Evolutionary conservation across 1,140 invertebrate genomes (phyloP), one percentile per base, ranked within the genome.

Genomic region (Drosophila punjabiensis): DNA sequence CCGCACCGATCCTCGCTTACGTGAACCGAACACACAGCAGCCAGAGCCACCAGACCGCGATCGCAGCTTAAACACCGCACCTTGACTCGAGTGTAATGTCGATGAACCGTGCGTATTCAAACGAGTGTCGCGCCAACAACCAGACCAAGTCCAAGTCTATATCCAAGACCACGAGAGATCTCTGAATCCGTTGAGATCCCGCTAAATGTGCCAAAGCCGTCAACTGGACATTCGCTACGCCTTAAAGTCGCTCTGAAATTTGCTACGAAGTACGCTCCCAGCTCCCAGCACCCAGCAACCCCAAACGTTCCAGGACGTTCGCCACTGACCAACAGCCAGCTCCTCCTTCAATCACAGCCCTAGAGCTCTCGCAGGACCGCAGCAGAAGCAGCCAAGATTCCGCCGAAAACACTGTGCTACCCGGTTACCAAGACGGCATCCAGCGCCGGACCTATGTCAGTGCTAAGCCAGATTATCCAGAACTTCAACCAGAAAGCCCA

Each of bases 401-500:
- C 92, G 78, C 84, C 81, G 56, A 39, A 39, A 58, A 85, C 62
- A 81, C 62, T 81, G 76, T 76, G 74, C 76, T 82, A 64, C 75
- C 64, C 73, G 32, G 68, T 67, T 82, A 73, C 73, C 92, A 93
- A 91, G 79, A 93, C 92, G 92, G 92, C 92, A 81, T 76, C 69
- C 73, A 76, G 69, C 67, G 82, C 63, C 86, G 87, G 79, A 82
- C 79, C 80, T 93, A 93, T 93, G 92, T 92, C 92, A 93, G 75
- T 93, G 68, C 60, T 87, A 93, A 92, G 67, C 59, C 88, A 92
- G 66, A 63, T 93, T 61, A 71, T 89, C 55, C 74, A 89, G 60
- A 92, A 92, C 73, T 89, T 93, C 79, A 92, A 93, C 74, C 86
- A 89, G 68, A 93, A 93, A 73, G 65, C 78, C 37, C 86, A 88